These are phyloP conservation scores for Mimumesa dahlbomi DNA, from an alignment of 2,888 invertebrate species.

Conservation along the genomic window DNA sequence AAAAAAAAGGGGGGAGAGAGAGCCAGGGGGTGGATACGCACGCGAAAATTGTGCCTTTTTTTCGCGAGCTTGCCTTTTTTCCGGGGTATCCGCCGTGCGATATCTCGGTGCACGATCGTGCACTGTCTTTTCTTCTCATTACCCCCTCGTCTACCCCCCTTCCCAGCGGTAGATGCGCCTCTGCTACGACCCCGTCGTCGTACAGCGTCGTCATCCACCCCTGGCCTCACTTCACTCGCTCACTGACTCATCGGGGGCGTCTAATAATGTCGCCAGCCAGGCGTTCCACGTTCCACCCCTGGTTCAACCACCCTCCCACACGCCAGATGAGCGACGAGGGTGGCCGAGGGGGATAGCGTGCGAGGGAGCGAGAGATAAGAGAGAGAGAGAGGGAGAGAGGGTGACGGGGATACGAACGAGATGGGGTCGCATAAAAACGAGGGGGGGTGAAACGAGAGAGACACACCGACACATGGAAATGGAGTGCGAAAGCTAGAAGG, in stretches of 20 bases:
- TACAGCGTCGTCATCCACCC: constrained; percentile 54
- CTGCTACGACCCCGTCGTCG: constrained; percentile 12
- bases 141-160: constrained; percentile 23
- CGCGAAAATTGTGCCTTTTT: constrained; percentile 64
- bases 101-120: constrained; percentile 57
- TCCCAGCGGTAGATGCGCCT: constrained; percentile 12
- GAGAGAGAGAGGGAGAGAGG: background rate
- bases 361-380: background rate
- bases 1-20: background rate
- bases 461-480: background rate
- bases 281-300: constrained; percentile 74
- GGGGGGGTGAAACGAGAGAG: background rate
- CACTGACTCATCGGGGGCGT: constrained; percentile 78
- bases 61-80: constrained; percentile 56
- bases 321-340: constrained; percentile 21
- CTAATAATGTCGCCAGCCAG: constrained; percentile 80
- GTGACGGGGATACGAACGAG: background rate
- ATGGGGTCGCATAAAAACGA: too few species aligned
- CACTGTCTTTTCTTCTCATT: constrained; percentile 66
- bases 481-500: background rate
- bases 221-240: constrained; percentile 59
- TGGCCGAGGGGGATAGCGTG: constrained; percentile 7
- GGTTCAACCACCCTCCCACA: constrained; percentile 50
- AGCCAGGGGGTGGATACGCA: constrained; percentile 34
- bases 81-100: constrained; percentile 54